Percentiles rank a stretch among this genome's conserved stretches.
phyloP scores from a whole-genome alignment of 2,888 invertebrate genomes.

The Sarcophaga caerulescens region DNA sequence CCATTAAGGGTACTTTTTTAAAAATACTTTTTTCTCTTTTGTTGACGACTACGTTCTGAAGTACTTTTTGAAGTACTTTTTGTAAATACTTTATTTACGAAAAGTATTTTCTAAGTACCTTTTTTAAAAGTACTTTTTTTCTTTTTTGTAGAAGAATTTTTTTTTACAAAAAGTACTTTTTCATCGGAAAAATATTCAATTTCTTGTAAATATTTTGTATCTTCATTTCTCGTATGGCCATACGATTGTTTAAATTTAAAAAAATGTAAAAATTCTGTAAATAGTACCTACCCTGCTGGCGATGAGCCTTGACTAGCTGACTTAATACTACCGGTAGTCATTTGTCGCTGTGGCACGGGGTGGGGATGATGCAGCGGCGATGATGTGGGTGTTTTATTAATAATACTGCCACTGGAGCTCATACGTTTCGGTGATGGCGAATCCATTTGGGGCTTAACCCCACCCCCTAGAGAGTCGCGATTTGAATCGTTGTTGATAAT shows the following conservation, averaged over 20 bases:
- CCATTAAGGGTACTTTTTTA: too few relatives aligned
- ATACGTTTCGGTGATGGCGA: conserved; percentile 64
- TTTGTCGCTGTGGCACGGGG: conserved; percentile 74
- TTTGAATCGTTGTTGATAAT: conserved; percentile 85
- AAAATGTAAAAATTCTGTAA: background rate
- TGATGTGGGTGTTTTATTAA: conserved; percentile 74
- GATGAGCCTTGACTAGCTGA: conserved; percentile 80
- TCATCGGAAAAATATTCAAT: too few relatives aligned
- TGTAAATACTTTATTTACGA: too few relatives aligned
- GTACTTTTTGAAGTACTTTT: too few relatives aligned
- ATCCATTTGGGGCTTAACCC: conserved; percentile 33
- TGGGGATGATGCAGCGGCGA: conserved; percentile 77
- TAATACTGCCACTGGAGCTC: conserved; percentile 64
- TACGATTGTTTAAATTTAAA: background rate
- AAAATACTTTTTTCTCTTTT: too few relatives aligned
- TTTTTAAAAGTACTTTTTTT: too few relatives aligned
- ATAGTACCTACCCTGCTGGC: conserved; percentile 78
- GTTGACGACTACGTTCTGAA: too few relatives aligned
- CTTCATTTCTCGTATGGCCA: background rate
- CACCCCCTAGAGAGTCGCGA: conserved; percentile 31
- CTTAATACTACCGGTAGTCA: conserved; percentile 73
- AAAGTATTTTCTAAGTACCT: too few relatives aligned
- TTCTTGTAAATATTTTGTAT: too few relatives aligned
- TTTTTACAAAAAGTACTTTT: too few relatives aligned
- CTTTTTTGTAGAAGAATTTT: too few relatives aligned